phyloP scores from a whole-genome alignment of 2,888 invertebrate genomes.

The Ophion ellenae region DNA sequence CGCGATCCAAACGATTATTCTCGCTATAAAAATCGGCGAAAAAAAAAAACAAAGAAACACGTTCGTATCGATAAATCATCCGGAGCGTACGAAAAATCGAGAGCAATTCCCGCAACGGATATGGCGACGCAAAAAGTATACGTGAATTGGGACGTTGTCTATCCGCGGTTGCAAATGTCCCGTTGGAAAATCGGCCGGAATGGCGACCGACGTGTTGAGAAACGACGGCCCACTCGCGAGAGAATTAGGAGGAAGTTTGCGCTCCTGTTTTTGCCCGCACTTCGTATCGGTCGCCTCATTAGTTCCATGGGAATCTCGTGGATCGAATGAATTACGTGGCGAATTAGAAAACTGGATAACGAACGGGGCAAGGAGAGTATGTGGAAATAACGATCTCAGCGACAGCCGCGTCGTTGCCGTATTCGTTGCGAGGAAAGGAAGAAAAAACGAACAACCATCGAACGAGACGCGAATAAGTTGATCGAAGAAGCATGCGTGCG shows the following conservation, averaged over 20 bases:
- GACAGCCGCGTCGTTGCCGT: slow-evolving; percentile 27
- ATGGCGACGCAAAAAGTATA: neutral
- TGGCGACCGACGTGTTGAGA: neutral
- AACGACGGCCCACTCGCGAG: neutral
- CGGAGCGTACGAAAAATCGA: neutral
- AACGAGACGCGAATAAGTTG: slow-evolving; percentile 6
- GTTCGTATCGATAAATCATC: neutral
- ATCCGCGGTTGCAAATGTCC: neutral
- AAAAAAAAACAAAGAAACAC: neutral
- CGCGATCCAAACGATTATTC: neutral
- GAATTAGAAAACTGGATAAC: slow-evolving; percentile 41
- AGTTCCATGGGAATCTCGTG: slow-evolving; percentile 40
- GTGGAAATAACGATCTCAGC: slow-evolving; percentile 48
- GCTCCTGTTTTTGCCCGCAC: slow-evolving; percentile 2
- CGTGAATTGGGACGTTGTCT: too few relatives aligned
- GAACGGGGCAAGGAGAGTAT: slow-evolving; percentile 23
- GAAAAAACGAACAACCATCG: slow-evolving; percentile 1
- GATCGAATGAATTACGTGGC: slow-evolving; percentile 13
- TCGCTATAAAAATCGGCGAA: neutral
- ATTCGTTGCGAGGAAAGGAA: slow-evolving; percentile 7
- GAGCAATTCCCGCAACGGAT: neutral
- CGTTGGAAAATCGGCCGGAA: neutral
- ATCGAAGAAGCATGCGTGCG: neutral
- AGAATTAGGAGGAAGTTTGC: slow-evolving; percentile 19
- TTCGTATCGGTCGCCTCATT: slow-evolving; percentile 13